phyloP scores from a whole-genome alignment of 1,140 invertebrate genomes.

The Bilobella aurantiaca region DNA sequence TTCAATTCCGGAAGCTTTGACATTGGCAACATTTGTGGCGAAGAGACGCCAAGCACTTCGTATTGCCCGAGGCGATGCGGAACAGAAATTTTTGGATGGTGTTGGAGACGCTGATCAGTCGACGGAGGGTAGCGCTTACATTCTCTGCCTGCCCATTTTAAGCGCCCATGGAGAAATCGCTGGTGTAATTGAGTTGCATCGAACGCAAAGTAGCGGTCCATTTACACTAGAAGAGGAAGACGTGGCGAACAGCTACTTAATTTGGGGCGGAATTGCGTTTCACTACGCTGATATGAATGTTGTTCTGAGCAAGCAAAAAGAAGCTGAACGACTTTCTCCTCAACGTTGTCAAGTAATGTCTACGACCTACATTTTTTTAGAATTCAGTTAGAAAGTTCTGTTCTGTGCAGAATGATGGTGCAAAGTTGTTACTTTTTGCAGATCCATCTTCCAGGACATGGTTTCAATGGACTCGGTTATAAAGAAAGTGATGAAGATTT shows the following conservation, averaged over 20 bases:
- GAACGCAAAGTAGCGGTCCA: slow-evolving; percentile 37
- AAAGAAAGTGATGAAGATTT: slow-evolving; percentile 71
- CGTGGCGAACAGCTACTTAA: slow-evolving; percentile 50
- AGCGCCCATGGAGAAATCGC: slow-evolving; percentile 47
- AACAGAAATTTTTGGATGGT: neutral
- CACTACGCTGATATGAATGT: slow-evolving; percentile 52
- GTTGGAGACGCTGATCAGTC: neutral
- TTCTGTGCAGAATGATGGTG: no score
- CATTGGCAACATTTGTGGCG: neutral
- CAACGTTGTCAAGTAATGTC: slow-evolving; percentile 51
- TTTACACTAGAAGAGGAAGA: slow-evolving; percentile 59
- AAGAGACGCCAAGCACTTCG: neutral
- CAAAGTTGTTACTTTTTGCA: no score
- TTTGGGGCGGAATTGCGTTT: slow-evolving; percentile 53
- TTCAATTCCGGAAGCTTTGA: neutral
- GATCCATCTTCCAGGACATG: slow-evolving; percentile 68
- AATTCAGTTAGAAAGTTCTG: no score
- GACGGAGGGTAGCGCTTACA: slow-evolving; percentile 36
- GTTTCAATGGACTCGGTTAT: slow-evolving; percentile 70
- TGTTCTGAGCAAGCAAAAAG: slow-evolving; percentile 44
- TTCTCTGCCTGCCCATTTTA: slow-evolving; percentile 47
- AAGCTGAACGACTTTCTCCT: slow-evolving; percentile 50
- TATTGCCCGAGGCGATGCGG: neutral
- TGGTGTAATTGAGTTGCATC: slow-evolving; percentile 46
- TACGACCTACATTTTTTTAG: no score